Evolutionary conservation across 2,888 invertebrate genomes (phyloP).

Genomic region (Enchytraeus crypticus): DNA sequence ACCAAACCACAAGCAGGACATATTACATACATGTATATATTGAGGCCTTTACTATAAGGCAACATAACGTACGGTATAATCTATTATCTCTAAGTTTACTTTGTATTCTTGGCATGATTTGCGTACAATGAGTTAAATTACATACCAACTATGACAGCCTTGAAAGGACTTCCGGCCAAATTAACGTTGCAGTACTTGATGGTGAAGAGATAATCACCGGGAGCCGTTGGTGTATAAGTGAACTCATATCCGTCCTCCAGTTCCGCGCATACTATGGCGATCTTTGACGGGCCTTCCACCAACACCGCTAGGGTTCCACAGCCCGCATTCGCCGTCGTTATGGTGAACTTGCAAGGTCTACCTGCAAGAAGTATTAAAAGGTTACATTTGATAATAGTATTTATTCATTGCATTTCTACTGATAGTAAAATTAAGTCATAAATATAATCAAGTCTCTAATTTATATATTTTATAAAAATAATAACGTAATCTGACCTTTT

Average conservation of each 20-base stretch:
- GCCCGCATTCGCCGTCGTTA: slow-evolving; percentile 89
- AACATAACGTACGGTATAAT: no score
- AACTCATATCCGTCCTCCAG: slow-evolving; percentile 96
- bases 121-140: no score
- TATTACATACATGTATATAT: no score
- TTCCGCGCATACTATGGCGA: slow-evolving; percentile 83
- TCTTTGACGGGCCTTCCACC: slow-evolving; percentile 91
- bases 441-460: no score
- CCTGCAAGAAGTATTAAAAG: slow-evolving; percentile 50
- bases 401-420: background rate
- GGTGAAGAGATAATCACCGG: slow-evolving; percentile 90
- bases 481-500: no score
- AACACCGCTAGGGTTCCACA: slow-evolving; percentile 82
- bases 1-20: no score
- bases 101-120: no score
- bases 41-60: no score
- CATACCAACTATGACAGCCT: slow-evolving; percentile 56
- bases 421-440: background rate
- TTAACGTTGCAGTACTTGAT: slow-evolving; percentile 86
- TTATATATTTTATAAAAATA: no score
- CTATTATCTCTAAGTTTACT: no score
- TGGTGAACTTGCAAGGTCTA: slow-evolving; percentile 80
- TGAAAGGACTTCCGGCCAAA: slow-evolving; percentile 90
- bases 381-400: background rate
- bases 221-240: slow-evolving; percentile 83